phyloP scores from a whole-genome alignment of 2,797 vertebrate genomes.

The Sebastes iracundus region DNA sequence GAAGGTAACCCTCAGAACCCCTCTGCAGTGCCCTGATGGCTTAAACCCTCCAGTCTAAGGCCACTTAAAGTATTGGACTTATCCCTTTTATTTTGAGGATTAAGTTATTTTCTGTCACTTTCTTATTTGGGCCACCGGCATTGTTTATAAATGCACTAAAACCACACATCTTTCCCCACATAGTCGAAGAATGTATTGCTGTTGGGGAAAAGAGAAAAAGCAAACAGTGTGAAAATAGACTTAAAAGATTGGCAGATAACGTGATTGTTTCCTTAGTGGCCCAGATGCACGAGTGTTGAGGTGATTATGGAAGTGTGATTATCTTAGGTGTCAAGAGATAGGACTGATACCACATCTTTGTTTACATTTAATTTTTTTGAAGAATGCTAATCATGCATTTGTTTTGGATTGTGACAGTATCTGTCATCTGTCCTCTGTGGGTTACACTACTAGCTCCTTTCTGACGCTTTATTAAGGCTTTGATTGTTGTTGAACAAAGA shows the following conservation, averaged over 20 bases:
- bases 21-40: slow-evolving; percentile 52
- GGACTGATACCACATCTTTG: slow-evolving; percentile 51
- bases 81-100: slow-evolving; percentile 82
- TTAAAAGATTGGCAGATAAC: slow-evolving; percentile 77
- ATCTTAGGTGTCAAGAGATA: slow-evolving; percentile 66
- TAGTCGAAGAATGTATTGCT: slow-evolving; percentile 30
- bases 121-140: slow-evolving; percentile 80
- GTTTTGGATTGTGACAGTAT: slow-evolving; percentile 36
- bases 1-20: slow-evolving; percentile 66
- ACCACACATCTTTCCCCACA: slow-evolving; percentile 35
- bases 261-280: slow-evolving; percentile 65
- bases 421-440: slow-evolving; percentile 38
- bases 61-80: slow-evolving; percentile 80
- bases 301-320: slow-evolving; percentile 68
- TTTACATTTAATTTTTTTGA: slow-evolving; percentile 45
- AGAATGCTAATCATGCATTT: slow-evolving; percentile 50
- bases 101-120: slow-evolving; percentile 81
- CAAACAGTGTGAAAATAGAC: slow-evolving; percentile 66
- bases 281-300: slow-evolving; percentile 51
- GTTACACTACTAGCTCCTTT: not conserved
- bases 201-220: not conserved
- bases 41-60: slow-evolving; percentile 78
- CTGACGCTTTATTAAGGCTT: not conserved
- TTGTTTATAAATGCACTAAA: slow-evolving; percentile 79
- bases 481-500: not conserved